Evolutionary conservation across 2,797 vertebrate genomes (phyloP), one percentile per base, ranked within the genome.

Genomic region (Fundulus diaphanus): DNA sequence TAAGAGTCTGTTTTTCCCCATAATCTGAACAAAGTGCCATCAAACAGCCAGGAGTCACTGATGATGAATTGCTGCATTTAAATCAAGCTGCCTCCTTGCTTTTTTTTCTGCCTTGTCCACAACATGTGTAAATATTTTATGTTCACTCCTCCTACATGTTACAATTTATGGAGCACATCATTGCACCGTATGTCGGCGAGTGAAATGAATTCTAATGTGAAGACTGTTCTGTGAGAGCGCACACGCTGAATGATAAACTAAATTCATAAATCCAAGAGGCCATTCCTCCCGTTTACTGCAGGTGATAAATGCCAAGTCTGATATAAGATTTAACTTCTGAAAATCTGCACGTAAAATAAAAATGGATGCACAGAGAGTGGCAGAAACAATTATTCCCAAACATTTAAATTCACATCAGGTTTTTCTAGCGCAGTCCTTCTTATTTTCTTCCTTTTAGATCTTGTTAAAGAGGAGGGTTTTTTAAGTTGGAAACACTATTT

Each of bases 61-160:
- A 67, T 89, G 84, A 91, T 84, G 48, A 88, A 89, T 85, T 11
- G 68, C 75, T 22, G 29, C 69, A 84, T 87, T 89, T 81, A 87
- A 77, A 80, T 84, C 37, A 71, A 85, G 83, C 70, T 70, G 78
- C 78, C 78, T 84, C 77, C 78, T 78, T 1, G 3, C 73, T 79
- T 74, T 85, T 81, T 77, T 76, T 89, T 84, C 78, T 77, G 79
- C 81, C 74, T 90, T 85, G 87, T 89, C 74, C 69, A 87, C 83
- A 87, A 80, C 76, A 80, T 49, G 37, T 80, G 73, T 82, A 84
- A 88, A 86, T 82, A 74, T 87, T 85, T 91, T 79, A 88, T 89
- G 83, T 83, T 79, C 46, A n/a, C 44, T 0, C 49, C 61, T 65
- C 72, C 56, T 57, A 13, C 70, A 78, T 79, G 76, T 78, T 83